Evolutionary conservation across 1,140 invertebrate species (phyloP).

Genomic region (Zaprionus camerounensis): DNA sequence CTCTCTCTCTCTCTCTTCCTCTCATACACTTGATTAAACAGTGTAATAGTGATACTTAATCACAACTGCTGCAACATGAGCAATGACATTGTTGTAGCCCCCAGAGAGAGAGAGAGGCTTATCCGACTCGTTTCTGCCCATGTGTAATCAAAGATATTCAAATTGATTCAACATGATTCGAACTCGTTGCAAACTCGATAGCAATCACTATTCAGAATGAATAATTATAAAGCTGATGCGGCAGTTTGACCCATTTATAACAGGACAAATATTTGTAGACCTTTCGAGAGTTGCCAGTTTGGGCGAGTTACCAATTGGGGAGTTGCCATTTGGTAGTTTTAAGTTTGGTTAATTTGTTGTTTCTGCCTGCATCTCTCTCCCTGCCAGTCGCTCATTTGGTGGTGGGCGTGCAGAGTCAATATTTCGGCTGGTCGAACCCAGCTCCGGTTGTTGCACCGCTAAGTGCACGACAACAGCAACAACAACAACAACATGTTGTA

Average conservation of each 20-base stretch:
- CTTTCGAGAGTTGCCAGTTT: conserved; percentile 27
- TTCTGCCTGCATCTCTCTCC: conserved; percentile 7
- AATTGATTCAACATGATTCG: not conserved
- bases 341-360: conserved; percentile 56
- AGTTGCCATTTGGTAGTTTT: conserved; percentile 39
- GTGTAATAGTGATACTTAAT: conserved; percentile 3
- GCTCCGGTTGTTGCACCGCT: conserved; percentile 42
- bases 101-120: not conserved
- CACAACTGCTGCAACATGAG: not conserved
- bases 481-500: conserved; percentile 48
- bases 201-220: conserved; percentile 21
- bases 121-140: not conserved
- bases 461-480: conserved; percentile 30
- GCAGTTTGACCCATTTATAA: conserved; percentile 7
- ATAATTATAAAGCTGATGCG: conserved; percentile 22
- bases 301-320: conserved; percentile 9
- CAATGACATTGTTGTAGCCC: not conserved
- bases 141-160: not conserved
- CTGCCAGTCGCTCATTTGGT: not conserved
- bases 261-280: conserved; percentile 20
- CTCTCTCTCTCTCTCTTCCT: not conserved
- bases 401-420: conserved; percentile 46
- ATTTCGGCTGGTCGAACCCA: conserved; percentile 35
- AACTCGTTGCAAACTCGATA: not conserved
- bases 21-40: not conserved